Conservation (phyloP, 1,140 invertebrate species). For the Diuraphis noxia region DNA sequence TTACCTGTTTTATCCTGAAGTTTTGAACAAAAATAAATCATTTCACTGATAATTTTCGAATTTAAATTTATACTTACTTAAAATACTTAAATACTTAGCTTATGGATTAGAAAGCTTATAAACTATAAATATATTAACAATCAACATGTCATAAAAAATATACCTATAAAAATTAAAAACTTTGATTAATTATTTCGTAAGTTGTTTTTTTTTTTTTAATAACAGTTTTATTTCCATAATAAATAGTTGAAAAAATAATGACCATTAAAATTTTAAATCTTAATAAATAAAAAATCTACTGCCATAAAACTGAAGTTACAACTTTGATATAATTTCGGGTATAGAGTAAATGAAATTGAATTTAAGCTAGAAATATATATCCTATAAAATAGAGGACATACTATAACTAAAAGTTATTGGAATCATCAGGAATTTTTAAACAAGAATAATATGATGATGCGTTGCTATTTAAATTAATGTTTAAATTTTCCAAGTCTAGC, state of each 20-base stretch:
- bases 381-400: neutral
- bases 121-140: too few species aligned
- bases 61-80: too few species aligned
- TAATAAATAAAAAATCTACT: neutral
- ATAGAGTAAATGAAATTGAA: neutral
- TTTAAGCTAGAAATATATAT: neutral
- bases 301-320: neutral
- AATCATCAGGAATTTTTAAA: neutral
- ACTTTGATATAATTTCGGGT: neutral
- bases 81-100: too few species aligned
- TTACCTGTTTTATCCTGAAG: too few species aligned
- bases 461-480: neutral
- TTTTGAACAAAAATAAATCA: too few species aligned
- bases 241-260: neutral
- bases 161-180: too few species aligned
- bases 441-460: neutral
- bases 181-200: neutral
- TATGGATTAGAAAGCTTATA: too few species aligned
- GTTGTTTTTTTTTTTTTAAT: neutral
- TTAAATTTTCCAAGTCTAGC: neutral
- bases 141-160: too few species aligned
- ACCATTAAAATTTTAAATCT: neutral
- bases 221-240: neutral
- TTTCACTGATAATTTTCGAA: too few species aligned
- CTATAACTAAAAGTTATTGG: constrained; percentile 15